These are phyloP conservation scores for Phyllotreta cruciferae DNA, from an alignment of 2,888 invertebrate genomes.

Conservation along the genomic window DNA sequence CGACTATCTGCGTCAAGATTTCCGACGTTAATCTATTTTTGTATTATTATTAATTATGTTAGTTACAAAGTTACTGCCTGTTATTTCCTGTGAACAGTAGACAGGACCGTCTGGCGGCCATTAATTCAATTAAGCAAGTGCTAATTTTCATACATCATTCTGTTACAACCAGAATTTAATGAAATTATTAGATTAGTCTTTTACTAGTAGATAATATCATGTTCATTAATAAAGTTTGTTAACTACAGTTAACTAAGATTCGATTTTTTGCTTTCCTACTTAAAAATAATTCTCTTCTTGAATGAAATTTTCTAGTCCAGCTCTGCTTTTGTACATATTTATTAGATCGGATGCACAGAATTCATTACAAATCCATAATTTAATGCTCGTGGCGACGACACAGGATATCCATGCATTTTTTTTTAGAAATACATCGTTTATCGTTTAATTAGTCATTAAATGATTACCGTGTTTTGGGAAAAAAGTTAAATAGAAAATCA, in stretches of 20 bases:
- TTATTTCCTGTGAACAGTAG: constrained; percentile 23
- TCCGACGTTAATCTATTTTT: constrained; percentile 30
- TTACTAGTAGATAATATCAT: too few relatives aligned
- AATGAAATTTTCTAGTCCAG: background rate
- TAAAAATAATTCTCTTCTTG: too few relatives aligned
- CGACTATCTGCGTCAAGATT: constrained; percentile 28
- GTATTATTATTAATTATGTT: constrained; percentile 31
- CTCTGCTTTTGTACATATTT: constrained; percentile 15
- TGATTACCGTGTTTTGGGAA: background rate
- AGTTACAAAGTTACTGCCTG: constrained; percentile 27
- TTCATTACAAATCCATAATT: constrained; percentile 30
- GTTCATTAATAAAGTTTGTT: too few relatives aligned
- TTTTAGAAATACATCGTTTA: constrained; percentile 1
- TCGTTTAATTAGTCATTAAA: background rate
- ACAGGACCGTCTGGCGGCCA: constrained; percentile 15
- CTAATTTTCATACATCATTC: background rate
- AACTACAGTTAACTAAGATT: too few relatives aligned
- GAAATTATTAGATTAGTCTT: too few relatives aligned
- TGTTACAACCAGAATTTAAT: background rate
- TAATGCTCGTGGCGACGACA: constrained; percentile 24
- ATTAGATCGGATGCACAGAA: constrained; percentile 32
- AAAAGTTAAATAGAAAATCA: too few relatives aligned
- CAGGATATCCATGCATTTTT: constrained; percentile 32
- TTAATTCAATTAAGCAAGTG: background rate
- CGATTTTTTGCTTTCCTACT: too few relatives aligned